A percentile compares a stretch with the other conserved stretches of the same genome.
phyloP scores from a whole-genome alignment of 1,140 invertebrate genomes.

The Drosophila dunni region DNA sequence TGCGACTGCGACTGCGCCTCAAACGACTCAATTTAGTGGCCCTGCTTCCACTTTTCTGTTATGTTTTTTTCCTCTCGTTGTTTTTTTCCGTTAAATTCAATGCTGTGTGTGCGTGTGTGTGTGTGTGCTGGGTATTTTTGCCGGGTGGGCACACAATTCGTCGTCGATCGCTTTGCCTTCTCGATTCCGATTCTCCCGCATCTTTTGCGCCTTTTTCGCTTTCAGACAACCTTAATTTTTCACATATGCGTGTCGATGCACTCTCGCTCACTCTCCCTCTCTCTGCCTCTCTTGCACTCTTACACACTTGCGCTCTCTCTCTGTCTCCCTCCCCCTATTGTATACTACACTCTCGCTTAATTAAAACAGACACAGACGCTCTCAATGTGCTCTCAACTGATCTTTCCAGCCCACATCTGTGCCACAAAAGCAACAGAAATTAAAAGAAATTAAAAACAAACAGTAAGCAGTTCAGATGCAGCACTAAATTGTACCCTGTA shows the following conservation, averaged over 20 bases:
- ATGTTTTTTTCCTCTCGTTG: conserved; percentile 25
- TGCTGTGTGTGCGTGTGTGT: neutral
- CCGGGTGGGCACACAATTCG: conserved; percentile 44
- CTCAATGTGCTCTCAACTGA: conserved; percentile 51
- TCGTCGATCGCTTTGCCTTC: conserved; percentile 34
- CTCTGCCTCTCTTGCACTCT: conserved; percentile 11
- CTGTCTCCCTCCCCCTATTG: conserved; percentile 8
- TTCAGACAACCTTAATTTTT: conserved; percentile 74
- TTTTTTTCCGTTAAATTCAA: conserved; percentile 69
- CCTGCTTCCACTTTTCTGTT: conserved; percentile 41
- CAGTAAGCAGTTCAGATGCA: neutral
- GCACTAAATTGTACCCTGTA: conserved; percentile 24
- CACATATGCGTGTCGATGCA: conserved; percentile 67
- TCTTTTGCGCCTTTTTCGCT: conserved; percentile 70
- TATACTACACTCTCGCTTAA: conserved; percentile 56
- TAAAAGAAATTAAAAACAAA: conserved; percentile 79
- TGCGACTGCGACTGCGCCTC: conserved; percentile 68
- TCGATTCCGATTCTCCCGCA: conserved; percentile 58
- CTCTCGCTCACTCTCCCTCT: conserved; percentile 20
- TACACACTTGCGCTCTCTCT: conserved; percentile 21
- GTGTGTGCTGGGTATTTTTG: conserved; percentile 34
- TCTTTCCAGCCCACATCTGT: conserved; percentile 77
- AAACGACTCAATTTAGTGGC: conserved; percentile 76
- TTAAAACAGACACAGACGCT: conserved; percentile 77
- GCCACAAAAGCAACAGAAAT: conserved; percentile 59